These are phyloP conservation scores for Aleadryas rufinucha DNA, from an alignment of 2,113 vertebrate genomes.

Conservation along the genomic window DNA sequence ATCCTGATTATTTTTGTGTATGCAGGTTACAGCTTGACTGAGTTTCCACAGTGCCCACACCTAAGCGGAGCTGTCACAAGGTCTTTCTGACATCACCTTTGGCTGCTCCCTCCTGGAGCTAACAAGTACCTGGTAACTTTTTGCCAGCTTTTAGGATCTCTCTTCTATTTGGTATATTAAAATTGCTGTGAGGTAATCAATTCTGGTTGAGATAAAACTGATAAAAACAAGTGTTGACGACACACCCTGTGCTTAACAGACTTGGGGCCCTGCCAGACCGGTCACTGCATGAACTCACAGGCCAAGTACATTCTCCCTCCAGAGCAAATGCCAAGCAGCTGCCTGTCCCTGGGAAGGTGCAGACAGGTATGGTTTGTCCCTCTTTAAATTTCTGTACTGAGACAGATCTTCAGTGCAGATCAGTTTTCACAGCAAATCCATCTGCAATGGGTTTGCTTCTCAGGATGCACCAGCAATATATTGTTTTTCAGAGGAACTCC, in stretches of 20 bases:
- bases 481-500: neutral
- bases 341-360: neutral
- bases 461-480: neutral
- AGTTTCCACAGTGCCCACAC: neutral
- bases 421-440: neutral
- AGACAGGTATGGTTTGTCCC: rapidly evolving
- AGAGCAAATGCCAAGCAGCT: neutral
- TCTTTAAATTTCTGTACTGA: neutral
- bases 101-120: neutral
- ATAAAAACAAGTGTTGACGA: neutral
- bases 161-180: neutral
- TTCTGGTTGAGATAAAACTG: neutral
- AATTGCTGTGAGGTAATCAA: neutral
- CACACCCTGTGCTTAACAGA: neutral
- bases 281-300: rapidly evolving
- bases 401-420: neutral
- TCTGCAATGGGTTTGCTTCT: neutral
- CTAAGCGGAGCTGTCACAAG: rapidly evolving
- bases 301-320: neutral
- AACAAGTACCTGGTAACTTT: neutral
- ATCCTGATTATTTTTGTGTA: neutral
- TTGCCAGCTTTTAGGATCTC: neutral
- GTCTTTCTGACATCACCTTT: neutral
- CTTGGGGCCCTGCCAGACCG: rapidly evolving
- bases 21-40: neutral